Percentiles rank a stretch among this genome's conserved stretches.
phyloP scores from a whole-genome alignment of 2,888 invertebrate species.

The Dioctria linearis region DNA sequence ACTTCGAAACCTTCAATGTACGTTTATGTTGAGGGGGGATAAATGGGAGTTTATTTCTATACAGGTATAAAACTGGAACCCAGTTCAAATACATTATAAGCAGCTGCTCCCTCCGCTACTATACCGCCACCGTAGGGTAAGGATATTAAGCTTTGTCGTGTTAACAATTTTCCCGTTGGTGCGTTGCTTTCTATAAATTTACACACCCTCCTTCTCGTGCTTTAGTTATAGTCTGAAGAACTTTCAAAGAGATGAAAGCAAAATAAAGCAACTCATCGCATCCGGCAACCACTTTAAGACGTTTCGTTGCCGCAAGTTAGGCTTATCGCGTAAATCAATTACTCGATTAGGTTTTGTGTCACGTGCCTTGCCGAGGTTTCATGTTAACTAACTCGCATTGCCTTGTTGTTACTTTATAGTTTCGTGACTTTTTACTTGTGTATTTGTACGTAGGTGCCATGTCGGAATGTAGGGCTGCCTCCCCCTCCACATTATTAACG shows the following conservation, averaged over 20 bases:
- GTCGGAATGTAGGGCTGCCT: background rate
- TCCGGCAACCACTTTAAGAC: background rate
- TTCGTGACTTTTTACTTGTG: conserved; percentile 40
- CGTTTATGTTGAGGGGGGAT: background rate
- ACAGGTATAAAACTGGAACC: background rate
- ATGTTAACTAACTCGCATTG: background rate
- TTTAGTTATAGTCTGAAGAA: background rate
- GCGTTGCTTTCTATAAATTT: background rate
- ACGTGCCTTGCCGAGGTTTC: conserved; percentile 34
- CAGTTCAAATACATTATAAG: background rate
- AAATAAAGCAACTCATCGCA: conserved; percentile 18
- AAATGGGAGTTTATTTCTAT: background rate
- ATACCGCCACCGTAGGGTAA: background rate
- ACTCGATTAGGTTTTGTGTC: conserved; percentile 49
- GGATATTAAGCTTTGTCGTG: conserved; percentile 1
- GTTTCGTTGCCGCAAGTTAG: conserved; percentile 13
- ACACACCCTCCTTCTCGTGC: background rate
- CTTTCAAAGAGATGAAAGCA: background rate
- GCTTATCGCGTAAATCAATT: conserved; percentile 48
- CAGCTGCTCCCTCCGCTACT: background rate
- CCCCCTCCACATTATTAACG: too few species aligned
- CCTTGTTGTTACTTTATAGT: background rate
- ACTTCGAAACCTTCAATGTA: too few species aligned
- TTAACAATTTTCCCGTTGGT: background rate
- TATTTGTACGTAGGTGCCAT: background rate